These are phyloP conservation scores for Marronus borbonicus DNA, from an alignment of 2,888 invertebrate genomes.

Conservation along the genomic window DNA sequence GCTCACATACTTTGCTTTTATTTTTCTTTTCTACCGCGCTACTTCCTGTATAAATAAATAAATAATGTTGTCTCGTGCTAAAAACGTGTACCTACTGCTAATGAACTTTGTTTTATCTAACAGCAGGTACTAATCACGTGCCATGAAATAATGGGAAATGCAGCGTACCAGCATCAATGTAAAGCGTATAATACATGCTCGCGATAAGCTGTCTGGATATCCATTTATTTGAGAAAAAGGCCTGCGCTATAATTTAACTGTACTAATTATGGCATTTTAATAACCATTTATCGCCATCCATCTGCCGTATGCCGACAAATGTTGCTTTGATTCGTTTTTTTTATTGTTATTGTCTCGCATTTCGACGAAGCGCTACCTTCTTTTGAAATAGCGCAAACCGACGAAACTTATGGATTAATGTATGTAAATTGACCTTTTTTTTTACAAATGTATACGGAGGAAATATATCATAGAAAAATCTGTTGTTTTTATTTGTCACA, in stretches of 20 bases:
- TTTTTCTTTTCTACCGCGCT: neutral
- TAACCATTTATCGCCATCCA: constrained; percentile 17
- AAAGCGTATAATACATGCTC: neutral
- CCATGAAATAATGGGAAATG: constrained; percentile 32
- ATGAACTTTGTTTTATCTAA: constrained; percentile 24
- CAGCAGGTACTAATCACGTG: constrained; percentile 14
- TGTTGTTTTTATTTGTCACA: no score
- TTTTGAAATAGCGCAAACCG: neutral
- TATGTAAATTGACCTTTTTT: no score
- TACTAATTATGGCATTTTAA: constrained; percentile 26
- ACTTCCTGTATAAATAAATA: constrained; percentile 11
- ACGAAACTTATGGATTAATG: no score
- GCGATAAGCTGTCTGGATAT: constrained; percentile 28
- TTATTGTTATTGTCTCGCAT: constrained; percentile 9
- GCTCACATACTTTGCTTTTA: neutral
- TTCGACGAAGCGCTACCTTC: constrained; percentile 1
- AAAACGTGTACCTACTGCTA: constrained; percentile 8
- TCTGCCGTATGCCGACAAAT: constrained; percentile 28
- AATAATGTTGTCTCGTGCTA: constrained; percentile 15
- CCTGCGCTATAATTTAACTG: constrained; percentile 24
- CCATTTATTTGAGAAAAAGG: constrained; percentile 14
- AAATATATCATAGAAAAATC: no score
- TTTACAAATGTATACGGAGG: no score
- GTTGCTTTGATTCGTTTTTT: constrained; percentile 15
- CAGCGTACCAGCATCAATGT: constrained; percentile 15